Evolutionary conservation across 2,113 vertebrate species (phyloP).

Genomic region (Neoarius graeffei): DNA sequence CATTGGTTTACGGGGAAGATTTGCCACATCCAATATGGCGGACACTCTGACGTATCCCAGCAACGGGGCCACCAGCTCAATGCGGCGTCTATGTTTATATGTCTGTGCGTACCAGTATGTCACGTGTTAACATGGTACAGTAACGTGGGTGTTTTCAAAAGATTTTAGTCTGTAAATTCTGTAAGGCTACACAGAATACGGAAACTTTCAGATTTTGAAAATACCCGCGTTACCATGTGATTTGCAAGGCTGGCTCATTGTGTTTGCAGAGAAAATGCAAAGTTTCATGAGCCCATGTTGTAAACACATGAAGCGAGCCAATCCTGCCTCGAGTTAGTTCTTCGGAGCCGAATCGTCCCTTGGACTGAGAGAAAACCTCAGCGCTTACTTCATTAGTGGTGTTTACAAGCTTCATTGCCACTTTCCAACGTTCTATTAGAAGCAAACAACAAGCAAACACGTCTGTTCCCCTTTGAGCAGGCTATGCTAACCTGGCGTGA

Average conservation of each 20-base stretch:
- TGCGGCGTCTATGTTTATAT: too few relatives aligned
- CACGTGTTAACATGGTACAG: not conserved
- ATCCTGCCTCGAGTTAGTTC: not conserved
- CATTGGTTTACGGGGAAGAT: too few relatives aligned
- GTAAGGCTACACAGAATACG: not conserved
- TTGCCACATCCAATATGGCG: too few relatives aligned
- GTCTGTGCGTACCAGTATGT: too few relatives aligned
- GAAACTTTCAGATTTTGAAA: not conserved
- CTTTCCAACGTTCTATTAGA: not conserved
- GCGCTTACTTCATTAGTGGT: too few relatives aligned
- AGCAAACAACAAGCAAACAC: constrained; percentile 2
- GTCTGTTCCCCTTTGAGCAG: not conserved
- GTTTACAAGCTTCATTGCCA: not conserved
- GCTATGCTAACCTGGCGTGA: constrained; percentile 87
- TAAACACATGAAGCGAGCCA: not conserved
- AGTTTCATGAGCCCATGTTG: not conserved
- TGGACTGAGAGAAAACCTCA: not conserved
- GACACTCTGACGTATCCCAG: too few relatives aligned
- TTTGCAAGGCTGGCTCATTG: not conserved
- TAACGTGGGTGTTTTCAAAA: not conserved
- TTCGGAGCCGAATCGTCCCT: not conserved
- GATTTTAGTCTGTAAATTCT: not conserved
- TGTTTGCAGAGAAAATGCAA: not conserved
- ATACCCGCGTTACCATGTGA: not conserved
- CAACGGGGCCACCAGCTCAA: too few relatives aligned